Evolutionary conservation across 2,888 invertebrate genomes (phyloP), one percentile per base, ranked within the genome.

Genomic region (Mythimna lalbum): DNA sequence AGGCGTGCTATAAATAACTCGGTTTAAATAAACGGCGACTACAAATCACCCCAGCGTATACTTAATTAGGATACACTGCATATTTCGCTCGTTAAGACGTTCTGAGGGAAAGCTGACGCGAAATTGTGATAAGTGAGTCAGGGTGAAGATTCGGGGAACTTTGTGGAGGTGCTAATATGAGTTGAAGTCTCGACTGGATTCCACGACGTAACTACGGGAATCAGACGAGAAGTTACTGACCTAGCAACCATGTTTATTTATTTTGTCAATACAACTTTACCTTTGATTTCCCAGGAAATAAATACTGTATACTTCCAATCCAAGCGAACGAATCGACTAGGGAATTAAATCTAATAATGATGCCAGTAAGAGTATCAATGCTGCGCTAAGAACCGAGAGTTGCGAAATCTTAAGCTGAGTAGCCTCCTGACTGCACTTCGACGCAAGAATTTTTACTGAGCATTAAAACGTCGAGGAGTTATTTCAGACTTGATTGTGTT

Each of bases 1-100:
- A 84, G 81, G 80, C 80, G 78, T 49, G 83, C 86, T 87, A 90
- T 88, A 90, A 90, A 90, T 89, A 91, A 81, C 87, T 78, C 80
- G 73, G 82, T 84, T 87, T 80, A 83, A 86, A 86, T 86, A 84
- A 86, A 86, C 79, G 80, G 81, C 70, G 82, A 76, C 85, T 78
- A 88, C 87, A 88, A 89, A 89, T 88, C 87, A 89, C 83, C 78
- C 76, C 79, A 74, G 73, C 70, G 85, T 85, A 81, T 83, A 81
- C 86, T 86, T 88, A 85, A 89, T 90, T 89, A 88, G 86, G 83
- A 86, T 81, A 85, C 81, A 84, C 73, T 83, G 80, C 82, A 82
- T 85, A 85, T 85, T 81, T 82, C 72, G 73, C 78, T 81, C 75
- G 74, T 77, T 84, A 78, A 81, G 78, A 65, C 73, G 70, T 74